phyloP scores from a whole-genome alignment of 2,888 invertebrate species.

The Leptinotarsa tumamoca region DNA sequence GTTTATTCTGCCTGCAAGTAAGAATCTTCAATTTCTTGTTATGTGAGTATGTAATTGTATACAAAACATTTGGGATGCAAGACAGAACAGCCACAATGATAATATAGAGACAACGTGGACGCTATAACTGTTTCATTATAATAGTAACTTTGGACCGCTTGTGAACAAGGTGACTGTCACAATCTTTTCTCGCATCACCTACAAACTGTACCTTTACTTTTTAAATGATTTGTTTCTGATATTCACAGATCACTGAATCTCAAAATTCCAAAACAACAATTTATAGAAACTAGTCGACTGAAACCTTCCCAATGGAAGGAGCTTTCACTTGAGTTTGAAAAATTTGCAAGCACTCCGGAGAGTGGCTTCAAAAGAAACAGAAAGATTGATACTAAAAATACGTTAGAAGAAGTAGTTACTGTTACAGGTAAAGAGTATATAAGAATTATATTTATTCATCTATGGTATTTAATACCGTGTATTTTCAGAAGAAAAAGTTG shows the following conservation, averaged over 20 bases:
- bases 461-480: constrained; percentile 18
- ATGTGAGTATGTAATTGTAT: constrained; percentile 12
- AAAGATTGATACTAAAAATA: constrained; percentile 21
- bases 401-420: constrained; percentile 26
- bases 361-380: constrained; percentile 48
- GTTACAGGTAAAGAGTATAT: constrained; percentile 21
- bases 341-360: constrained; percentile 58
- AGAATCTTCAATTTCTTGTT: constrained; percentile 38
- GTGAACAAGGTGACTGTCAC: not conserved
- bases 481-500: constrained; percentile 35
- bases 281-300: constrained; percentile 71
- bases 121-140: no score
- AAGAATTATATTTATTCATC: not conserved
- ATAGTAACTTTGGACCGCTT: no score
- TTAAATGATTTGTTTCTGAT: not conserved
- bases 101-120: no score
- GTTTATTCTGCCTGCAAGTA: constrained; percentile 75
- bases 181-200: no score
- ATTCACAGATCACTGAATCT: constrained; percentile 69
- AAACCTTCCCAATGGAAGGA: constrained; percentile 73
- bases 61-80: not conserved
- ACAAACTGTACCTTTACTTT: no score
- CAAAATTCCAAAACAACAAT: constrained; percentile 71
- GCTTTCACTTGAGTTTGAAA: constrained; percentile 72
- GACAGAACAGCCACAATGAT: no score